Percentiles rank a stretch among this genome's conserved stretches.
Conservation (phyloP, 2,797 vertebrate species). For the Pantherophis alleghaniensis region DNA sequence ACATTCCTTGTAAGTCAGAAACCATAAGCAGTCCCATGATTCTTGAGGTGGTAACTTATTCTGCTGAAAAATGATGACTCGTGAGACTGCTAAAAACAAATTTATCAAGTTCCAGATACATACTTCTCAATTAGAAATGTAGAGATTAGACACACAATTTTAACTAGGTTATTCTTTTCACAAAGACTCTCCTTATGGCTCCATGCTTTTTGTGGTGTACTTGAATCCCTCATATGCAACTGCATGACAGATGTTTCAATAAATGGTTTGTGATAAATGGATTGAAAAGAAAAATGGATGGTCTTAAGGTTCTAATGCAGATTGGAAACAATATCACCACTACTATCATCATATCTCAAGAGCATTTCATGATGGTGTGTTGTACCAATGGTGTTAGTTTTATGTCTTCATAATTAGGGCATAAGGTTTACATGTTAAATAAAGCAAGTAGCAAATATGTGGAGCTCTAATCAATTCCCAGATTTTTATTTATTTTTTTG, state of each 20-base stretch:
- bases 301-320: not conserved
- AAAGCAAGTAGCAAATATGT: not conserved
- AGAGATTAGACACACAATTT: not conserved
- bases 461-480: not conserved
- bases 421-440: not conserved
- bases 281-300: not conserved
- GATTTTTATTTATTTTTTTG: not conserved
- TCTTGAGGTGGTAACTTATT: not conserved
- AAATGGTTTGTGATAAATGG: not conserved
- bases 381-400: not conserved
- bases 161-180: not conserved
- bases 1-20: conserved; percentile 9
- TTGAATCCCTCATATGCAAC: not conserved
- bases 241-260: not conserved
- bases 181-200: not conserved
- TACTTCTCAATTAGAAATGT: not conserved
- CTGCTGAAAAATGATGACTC: not conserved
- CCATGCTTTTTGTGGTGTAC: not conserved
- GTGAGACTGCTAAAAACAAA: not conserved
- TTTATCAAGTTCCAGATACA: not conserved
- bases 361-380: not conserved
- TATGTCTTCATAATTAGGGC: not conserved
- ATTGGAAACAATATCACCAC: not conserved
- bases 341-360: not conserved
- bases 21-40: not conserved